phyloP scores from a whole-genome alignment of 2,113 vertebrate species.

The Malaclemys terrapin region DNA sequence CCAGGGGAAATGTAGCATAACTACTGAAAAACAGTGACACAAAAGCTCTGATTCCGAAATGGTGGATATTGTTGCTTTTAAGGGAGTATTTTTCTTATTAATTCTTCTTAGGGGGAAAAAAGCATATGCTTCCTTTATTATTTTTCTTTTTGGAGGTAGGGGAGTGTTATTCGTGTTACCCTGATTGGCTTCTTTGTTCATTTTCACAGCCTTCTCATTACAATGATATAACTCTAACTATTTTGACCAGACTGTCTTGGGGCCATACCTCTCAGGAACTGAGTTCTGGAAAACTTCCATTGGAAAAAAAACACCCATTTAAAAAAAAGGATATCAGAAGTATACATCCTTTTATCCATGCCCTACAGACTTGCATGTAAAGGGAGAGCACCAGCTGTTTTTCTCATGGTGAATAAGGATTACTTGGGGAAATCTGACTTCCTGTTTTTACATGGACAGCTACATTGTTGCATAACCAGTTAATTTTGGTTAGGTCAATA shows the following conservation, averaged over 20 bases:
- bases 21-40: conserved; percentile 81
- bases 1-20: conserved; percentile 82
- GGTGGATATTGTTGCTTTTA: conserved; percentile 77
- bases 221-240: conserved; percentile 71
- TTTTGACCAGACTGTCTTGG: conserved; percentile 76
- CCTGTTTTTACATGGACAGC: conserved; percentile 86
- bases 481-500: conserved; percentile 84
- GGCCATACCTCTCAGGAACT: conserved; percentile 74
- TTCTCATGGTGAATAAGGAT: conserved; percentile 85
- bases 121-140: conserved; percentile 61
- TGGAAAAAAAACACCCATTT: conserved; percentile 73
- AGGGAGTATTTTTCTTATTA: conserved; percentile 73
- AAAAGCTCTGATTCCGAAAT: conserved; percentile 74
- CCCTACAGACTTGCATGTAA: conserved; percentile 75
- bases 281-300: conserved; percentile 75
- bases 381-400: conserved; percentile 83
- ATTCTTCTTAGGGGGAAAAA: conserved; percentile 55
- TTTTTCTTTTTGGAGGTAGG: conserved; percentile 68
- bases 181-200: conserved; percentile 63
- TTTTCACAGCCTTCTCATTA: conserved; percentile 70
- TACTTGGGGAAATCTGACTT: conserved; percentile 87
- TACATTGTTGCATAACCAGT: conserved; percentile 80
- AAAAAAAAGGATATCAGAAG: conserved; percentile 82
- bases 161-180: conserved; percentile 70
- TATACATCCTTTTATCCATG: conserved; percentile 82